These are phyloP conservation scores for Novumbra hubbsi DNA, from an alignment of 2,797 vertebrate species.

Conservation along the genomic window DNA sequence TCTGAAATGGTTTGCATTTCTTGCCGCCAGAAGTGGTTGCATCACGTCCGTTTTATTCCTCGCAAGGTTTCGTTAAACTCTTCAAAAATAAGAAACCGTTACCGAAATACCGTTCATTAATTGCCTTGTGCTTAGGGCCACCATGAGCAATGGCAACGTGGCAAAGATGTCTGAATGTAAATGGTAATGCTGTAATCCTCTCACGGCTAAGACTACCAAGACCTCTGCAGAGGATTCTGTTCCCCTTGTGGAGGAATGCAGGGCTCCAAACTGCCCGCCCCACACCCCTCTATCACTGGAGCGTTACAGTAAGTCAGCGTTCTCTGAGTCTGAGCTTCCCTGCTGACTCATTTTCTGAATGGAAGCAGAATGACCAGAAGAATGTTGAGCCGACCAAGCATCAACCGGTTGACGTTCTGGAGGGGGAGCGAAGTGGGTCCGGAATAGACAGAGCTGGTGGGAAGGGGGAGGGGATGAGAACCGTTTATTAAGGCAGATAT, in stretches of 20 bases:
- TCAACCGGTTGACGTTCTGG: not conserved
- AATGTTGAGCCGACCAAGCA: not conserved
- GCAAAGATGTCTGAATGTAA: too few relatives aligned
- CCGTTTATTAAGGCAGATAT: conserved; percentile 1
- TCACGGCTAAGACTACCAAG: not conserved
- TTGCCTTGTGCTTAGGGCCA: not conserved
- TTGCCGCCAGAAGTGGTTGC: not conserved
- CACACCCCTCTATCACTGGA: conserved; percentile 12
- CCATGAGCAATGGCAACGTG: not conserved
- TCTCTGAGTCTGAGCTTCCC: conserved; percentile 13
- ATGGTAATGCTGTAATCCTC: not conserved
- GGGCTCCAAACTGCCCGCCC: not conserved
- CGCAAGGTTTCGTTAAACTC: not conserved
- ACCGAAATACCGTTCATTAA: not conserved
- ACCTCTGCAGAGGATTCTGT: conserved; percentile 2
- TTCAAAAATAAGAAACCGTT: not conserved
- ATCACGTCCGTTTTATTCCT: not conserved
- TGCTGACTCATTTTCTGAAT: conserved; percentile 40
- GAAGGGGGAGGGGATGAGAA: not conserved
- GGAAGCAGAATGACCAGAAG: not conserved
- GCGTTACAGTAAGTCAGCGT: conserved; percentile 22
- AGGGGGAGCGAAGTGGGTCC: not conserved
- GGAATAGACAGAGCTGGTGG: not conserved
- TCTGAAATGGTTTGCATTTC: not conserved
- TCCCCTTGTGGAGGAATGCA: conserved; percentile 10